Evolutionary conservation across 2,888 invertebrate species (phyloP).

Genomic region (Diogma glabrata): DNA sequence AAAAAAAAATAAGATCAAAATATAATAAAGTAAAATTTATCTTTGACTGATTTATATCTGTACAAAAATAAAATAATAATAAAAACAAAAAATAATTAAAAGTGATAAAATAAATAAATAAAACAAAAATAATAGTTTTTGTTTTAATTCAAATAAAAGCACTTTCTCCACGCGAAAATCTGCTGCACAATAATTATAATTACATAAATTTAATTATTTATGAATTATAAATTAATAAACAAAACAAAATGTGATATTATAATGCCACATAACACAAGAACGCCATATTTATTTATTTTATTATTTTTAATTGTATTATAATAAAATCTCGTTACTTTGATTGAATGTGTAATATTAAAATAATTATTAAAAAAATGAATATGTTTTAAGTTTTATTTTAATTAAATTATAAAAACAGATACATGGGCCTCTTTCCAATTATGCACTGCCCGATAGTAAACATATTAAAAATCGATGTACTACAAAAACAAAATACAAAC

Average conservation of each 20-base stretch:
- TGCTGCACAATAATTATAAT: too few species aligned
- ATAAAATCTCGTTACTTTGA: slow-evolving; percentile 6
- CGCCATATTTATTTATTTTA: too few species aligned
- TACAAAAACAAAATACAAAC: not conserved
- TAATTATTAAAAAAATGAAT: slow-evolving; percentile 6
- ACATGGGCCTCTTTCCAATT: slow-evolving; percentile 3
- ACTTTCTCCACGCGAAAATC: slow-evolving; percentile 8
- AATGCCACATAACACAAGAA: too few species aligned
- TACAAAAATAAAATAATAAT: slow-evolving; percentile 5
- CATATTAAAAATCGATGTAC: too few species aligned
- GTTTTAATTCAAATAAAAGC: too few species aligned
- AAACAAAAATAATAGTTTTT: too few species aligned
- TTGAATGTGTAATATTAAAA: too few species aligned
- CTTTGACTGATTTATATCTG: slow-evolving; percentile 8
- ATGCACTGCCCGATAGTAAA: slow-evolving; percentile 5
- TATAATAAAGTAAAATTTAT: not conserved
- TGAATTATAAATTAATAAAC: too few species aligned
- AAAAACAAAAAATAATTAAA: slow-evolving; percentile 1
- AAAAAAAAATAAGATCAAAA: not conserved
- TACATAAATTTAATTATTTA: slow-evolving; percentile 3
- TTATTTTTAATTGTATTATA: slow-evolving; percentile 7
- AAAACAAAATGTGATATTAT: too few species aligned
- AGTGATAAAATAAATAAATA: too few species aligned
- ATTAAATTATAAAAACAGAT: not conserved
- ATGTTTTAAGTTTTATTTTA: not conserved